Base-by-base conservation (phyloP, 92 coral and sea anemone species). In the Paragorgia papillata region DNA sequence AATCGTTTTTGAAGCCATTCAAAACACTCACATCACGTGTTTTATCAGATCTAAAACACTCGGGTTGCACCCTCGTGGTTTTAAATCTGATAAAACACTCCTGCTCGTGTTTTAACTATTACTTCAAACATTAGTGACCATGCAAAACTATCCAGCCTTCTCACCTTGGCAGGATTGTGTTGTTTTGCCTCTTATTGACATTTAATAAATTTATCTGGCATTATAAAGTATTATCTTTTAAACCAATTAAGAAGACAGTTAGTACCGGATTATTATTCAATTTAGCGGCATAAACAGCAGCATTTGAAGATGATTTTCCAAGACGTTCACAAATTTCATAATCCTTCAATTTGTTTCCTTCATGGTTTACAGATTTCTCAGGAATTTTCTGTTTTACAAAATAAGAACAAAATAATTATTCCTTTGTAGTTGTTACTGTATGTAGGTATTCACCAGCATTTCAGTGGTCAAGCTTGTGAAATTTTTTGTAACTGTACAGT, bases 201-300 rank as follows among this genome's bases (percentile, higher is more conserved):
- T 51, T 51, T 51, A 17, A 51, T 5, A 51, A 22, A 17, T 51
- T 5, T 51, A 51, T 51, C 7, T 37, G 5, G 43, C 9, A 17
- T 22, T 17, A 51, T 7, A 17, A n/a, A n/a, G n/a, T n/a, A n/a
- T n/a, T n/a, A n/a, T n/a, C n/a, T n/a, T n/a, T n/a, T n/a, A n/a
- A n/a, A n/a, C n/a, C n/a, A n/a, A n/a, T n/a, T 37, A 57, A 17
- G 24, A 21, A 19, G 1, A 3, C 2, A 57, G 26, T 19, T 24
- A 65, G 29, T 56, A 81, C 94, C 81, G 86, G 81, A 44, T 69
- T 31, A 0, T 64, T 80, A 43, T 50, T 80, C 35, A 48, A 64
- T 65, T 60, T 71, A 24, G 90, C 97, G 28, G 85, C 79, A 82
- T 93, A 93, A 24, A 93, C 97, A 58, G 97, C 97, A 55, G 94